These are phyloP conservation scores for Porphyrio hochstetteri DNA, from an alignment of 2,113 vertebrate genomes.

Conservation along the genomic window DNA sequence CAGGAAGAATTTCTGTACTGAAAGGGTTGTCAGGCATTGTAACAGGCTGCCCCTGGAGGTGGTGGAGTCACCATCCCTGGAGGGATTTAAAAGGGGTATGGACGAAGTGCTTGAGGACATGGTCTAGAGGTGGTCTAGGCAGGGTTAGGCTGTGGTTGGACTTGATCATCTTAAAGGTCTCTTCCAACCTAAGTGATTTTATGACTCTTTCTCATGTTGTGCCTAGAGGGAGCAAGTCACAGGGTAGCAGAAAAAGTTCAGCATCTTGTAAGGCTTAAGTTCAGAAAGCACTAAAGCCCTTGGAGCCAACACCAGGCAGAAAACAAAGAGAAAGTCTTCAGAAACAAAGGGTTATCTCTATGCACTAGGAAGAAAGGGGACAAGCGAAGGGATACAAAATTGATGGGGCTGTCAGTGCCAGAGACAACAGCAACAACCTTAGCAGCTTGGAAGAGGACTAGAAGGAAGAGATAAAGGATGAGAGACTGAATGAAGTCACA, in stretches of 20 bases:
- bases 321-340: background rate
- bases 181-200: too few relatives aligned
- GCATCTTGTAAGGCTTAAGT: background rate
- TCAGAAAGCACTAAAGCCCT: background rate
- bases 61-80: too few relatives aligned
- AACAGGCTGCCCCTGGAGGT: too few relatives aligned
- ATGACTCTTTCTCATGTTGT: background rate
- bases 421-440: background rate
- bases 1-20: too few relatives aligned
- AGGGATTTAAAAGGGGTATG: too few relatives aligned
- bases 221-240: background rate
- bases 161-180: too few relatives aligned
- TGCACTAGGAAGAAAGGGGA: background rate
- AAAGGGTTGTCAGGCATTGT: too few relatives aligned
- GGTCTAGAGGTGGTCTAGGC: too few relatives aligned
- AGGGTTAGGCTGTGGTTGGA: too few relatives aligned
- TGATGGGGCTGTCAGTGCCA: background rate
- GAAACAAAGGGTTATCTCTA: background rate
- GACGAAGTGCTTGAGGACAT: too few relatives aligned
- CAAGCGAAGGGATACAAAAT: background rate
- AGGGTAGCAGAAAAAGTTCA: background rate
- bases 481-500: background rate
- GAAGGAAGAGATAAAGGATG: constrained; percentile 22
- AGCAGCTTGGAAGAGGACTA: background rate
- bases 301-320: background rate